Percentiles rank a stretch among this genome's conserved stretches.
Evolutionary conservation across 2,797 vertebrate species (phyloP).

Genomic region (Cyclura pinguis): DNA sequence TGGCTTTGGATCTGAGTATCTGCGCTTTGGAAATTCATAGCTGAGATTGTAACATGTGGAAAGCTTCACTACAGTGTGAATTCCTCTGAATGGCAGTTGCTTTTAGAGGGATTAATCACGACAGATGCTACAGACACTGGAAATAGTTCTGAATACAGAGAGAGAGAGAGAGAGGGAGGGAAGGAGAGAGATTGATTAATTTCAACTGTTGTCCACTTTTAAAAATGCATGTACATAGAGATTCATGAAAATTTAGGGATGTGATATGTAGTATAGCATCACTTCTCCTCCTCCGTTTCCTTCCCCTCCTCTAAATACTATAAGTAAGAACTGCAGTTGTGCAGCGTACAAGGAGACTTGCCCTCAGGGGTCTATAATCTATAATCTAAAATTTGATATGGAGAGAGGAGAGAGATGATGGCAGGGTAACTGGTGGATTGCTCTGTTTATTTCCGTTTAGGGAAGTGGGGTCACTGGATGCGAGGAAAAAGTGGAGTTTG

Average conservation of each 20-base stretch:
- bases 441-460: not conserved
- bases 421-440: no score
- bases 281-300: not conserved
- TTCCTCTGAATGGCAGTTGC: conserved; percentile 80
- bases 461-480: no score
- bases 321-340: no score
- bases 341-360: not conserved
- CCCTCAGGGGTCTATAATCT: not conserved
- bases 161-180: not conserved
- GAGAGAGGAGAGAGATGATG: not conserved
- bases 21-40: conserved; percentile 73
- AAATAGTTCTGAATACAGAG: conserved; percentile 74
- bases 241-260: not conserved
- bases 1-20: conserved; percentile 36
- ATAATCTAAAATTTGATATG: not conserved
- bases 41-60: conserved; percentile 76
- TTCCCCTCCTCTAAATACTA: not conserved
- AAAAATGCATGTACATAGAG: not conserved
- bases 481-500: no score
- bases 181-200: not conserved
- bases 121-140: conserved; percentile 83
- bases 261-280: not conserved
- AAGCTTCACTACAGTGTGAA: conserved; percentile 77
- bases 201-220: conserved; percentile 74
- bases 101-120: conserved; percentile 77